phyloP scores from a whole-genome alignment of 2,888 invertebrate genomes.

The Phortica okadai region DNA sequence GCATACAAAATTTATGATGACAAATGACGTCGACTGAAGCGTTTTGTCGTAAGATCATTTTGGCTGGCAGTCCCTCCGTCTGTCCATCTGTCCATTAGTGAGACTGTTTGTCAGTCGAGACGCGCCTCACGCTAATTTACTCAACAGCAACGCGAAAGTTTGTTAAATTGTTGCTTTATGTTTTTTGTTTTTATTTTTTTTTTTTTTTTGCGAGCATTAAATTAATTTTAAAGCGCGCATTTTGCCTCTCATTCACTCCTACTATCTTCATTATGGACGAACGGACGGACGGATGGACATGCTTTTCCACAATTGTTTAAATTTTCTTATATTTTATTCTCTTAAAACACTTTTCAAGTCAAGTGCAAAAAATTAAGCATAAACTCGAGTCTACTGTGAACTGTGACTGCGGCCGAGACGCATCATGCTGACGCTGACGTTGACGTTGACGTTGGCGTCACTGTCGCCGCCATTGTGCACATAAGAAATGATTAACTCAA shows the following conservation, averaged over 20 bases:
- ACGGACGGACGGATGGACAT: not conserved
- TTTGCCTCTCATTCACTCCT: too few species aligned
- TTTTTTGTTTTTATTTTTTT: not conserved
- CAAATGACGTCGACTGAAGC: not conserved
- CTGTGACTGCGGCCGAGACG: not conserved
- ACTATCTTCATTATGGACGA: not conserved
- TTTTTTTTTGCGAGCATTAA: not conserved
- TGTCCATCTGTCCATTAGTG: not conserved
- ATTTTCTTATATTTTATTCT: not conserved
- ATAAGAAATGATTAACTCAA: constrained; percentile 30
- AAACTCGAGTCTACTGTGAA: not conserved
- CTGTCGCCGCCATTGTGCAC: not conserved
- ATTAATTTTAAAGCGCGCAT: too few species aligned
- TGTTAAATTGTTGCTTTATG: not conserved
- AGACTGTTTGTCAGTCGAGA: not conserved
- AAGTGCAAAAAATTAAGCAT: constrained; percentile 27
- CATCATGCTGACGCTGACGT: not conserved
- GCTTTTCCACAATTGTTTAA: constrained; percentile 2
- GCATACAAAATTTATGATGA: not conserved
- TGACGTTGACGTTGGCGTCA: not conserved
- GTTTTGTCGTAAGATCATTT: too few species aligned
- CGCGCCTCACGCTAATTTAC: constrained; percentile 2
- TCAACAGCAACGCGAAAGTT: constrained; percentile 2
- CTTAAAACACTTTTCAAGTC: not conserved
- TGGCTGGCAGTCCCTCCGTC: not conserved